Evolutionary conservation across 2,888 invertebrate species (phyloP).

Genomic region (Noctua comes): DNA sequence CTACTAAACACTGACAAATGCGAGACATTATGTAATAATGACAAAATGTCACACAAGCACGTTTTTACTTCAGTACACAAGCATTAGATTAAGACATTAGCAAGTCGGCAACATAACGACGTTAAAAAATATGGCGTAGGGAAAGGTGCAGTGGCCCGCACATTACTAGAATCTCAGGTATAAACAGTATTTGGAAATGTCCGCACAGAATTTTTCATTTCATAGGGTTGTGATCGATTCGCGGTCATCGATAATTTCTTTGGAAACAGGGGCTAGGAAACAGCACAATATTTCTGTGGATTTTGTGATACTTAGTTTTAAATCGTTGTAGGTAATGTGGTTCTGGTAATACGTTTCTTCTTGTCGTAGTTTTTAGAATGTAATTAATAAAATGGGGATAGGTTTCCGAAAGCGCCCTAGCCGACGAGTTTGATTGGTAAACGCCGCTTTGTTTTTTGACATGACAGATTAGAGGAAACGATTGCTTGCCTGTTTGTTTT

Average conservation of each 20-base stretch:
- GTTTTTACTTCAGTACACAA: constrained; percentile 23
- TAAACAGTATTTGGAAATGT: constrained; percentile 57
- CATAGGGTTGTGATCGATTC: constrained; percentile 42
- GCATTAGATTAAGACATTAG: constrained; percentile 56
- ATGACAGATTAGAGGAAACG: constrained; percentile 42
- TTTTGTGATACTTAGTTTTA: constrained; percentile 50
- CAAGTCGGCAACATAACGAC: constrained; percentile 19
- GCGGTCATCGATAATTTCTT: constrained; percentile 40
- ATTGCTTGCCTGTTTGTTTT: constrained; percentile 22
- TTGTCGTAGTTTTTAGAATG: constrained; percentile 39
- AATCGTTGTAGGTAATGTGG: constrained; percentile 31
- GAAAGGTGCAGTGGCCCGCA: constrained; percentile 26
- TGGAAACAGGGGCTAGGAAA: constrained; percentile 40
- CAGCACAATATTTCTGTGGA: constrained; percentile 46
- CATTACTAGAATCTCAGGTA: constrained; percentile 44
- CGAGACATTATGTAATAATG: constrained; percentile 10
- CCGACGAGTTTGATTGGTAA: constrained; percentile 49
- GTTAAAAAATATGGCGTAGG: constrained; percentile 39
- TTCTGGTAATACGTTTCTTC: constrained; percentile 31
- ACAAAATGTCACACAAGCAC: constrained; percentile 49
- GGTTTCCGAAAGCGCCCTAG: constrained; percentile 37
- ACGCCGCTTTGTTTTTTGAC: constrained; percentile 31
- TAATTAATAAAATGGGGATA: constrained; percentile 31
- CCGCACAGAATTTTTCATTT: constrained; percentile 11
- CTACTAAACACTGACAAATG: constrained; percentile 41